phyloP scores from a whole-genome alignment of 2,888 invertebrate genomes.

The Phyllotreta striolata region DNA sequence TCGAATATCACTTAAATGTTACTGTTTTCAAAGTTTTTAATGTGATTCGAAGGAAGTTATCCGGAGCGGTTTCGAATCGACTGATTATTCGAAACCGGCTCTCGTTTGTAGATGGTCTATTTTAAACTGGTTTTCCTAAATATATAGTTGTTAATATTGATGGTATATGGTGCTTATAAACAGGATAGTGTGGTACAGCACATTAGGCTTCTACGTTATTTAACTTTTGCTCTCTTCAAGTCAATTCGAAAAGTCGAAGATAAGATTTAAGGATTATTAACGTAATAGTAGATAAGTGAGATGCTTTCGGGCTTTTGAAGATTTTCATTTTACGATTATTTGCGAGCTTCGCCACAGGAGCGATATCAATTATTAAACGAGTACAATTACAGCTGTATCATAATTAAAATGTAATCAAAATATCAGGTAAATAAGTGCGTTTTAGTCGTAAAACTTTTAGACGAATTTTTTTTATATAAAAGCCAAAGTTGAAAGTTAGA shows the following conservation, averaged over 20 bases:
- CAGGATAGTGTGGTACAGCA: slow-evolving; percentile 26
- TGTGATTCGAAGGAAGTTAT: slow-evolving; percentile 57
- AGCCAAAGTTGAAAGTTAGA: slow-evolving; percentile 17
- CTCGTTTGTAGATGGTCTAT: slow-evolving; percentile 53
- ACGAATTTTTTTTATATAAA: neutral
- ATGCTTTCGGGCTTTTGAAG: neutral
- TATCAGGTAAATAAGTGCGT: slow-evolving; percentile 7
- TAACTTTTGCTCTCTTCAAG: slow-evolving; percentile 16
- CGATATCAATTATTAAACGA: too few relatives aligned
- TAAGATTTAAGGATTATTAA: slow-evolving; percentile 1
- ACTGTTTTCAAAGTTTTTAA: slow-evolving; percentile 60
- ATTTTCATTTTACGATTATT: too few relatives aligned
- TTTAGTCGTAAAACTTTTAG: slow-evolving; percentile 10
- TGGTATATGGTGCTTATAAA: slow-evolving; percentile 57
- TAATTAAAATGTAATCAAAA: slow-evolving; percentile 11
- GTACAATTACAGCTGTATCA: neutral
- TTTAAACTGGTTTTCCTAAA: slow-evolving; percentile 44
- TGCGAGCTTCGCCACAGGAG: too few relatives aligned
- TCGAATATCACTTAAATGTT: slow-evolving; percentile 60
- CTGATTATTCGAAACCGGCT: slow-evolving; percentile 8
- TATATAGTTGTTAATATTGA: slow-evolving; percentile 47
- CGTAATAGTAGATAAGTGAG: neutral
- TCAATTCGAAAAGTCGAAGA: slow-evolving; percentile 11
- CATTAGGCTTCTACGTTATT: slow-evolving; percentile 18
- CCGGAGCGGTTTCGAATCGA: neutral